A percentile compares a stretch with the other conserved stretches of the same genome.
These are phyloP conservation scores for Sparus aurata DNA, from an alignment of 2,797 vertebrate species.

Conservation along the genomic window DNA sequence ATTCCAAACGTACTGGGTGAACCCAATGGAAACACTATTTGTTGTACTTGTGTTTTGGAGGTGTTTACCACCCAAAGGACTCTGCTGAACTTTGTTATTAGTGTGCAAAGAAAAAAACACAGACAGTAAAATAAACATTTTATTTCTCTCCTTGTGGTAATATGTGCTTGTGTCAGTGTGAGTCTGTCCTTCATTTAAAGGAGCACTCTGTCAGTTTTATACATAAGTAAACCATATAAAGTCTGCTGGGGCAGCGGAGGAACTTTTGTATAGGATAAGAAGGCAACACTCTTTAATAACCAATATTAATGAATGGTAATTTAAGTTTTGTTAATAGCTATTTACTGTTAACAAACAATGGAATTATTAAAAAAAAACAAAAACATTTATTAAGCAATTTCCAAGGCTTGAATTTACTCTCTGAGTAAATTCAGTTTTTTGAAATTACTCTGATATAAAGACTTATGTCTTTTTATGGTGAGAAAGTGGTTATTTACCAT, in stretches of 20 bases:
- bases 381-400: neutral
- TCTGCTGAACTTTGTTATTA: constrained; percentile 80
- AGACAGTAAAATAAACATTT: constrained; percentile 83
- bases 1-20: constrained; percentile 75
- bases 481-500: neutral
- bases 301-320: too few species aligned
- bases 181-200: constrained; percentile 36
- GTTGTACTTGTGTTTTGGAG: constrained; percentile 73
- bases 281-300: too few species aligned
- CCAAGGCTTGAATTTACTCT: neutral
- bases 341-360: too few species aligned
- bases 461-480: neutral
- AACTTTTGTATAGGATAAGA: too few species aligned
- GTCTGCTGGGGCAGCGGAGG: too few species aligned
- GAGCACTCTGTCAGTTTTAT: neutral
- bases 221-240: neutral
- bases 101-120: constrained; percentile 68
- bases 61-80: constrained; percentile 67
- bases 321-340: too few species aligned
- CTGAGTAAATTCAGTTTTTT: neutral
- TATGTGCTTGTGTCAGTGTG: constrained; percentile 39
- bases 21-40: constrained; percentile 70
- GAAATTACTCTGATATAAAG: neutral
- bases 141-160: constrained; percentile 81
- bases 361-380: too few species aligned